A percentile compares a stretch with the other conserved stretches of the same genome.
Evolutionary conservation across 1,140 invertebrate genomes (phyloP).

Genomic region (Araneus ventricosus): DNA sequence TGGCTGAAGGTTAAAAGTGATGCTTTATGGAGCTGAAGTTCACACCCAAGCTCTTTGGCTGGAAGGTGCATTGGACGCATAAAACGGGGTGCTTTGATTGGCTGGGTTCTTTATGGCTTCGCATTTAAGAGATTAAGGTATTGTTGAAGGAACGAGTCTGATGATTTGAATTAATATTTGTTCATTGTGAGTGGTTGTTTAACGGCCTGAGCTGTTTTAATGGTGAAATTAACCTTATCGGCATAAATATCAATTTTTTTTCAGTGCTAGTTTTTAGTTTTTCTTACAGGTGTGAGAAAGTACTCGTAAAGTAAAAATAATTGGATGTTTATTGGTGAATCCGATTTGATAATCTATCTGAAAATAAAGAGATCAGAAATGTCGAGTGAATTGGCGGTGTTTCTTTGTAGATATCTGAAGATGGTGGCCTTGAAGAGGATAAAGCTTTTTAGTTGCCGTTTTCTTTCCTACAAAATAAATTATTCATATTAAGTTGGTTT

Average conservation of each 20-base stretch:
- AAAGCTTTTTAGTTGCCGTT: neutral
- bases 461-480: neutral
- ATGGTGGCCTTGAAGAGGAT: neutral
- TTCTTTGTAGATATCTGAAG: conserved; percentile 2
- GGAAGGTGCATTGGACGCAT: conserved; percentile 58
- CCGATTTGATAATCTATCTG: neutral
- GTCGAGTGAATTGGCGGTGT: neutral
- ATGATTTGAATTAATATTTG: conserved; percentile 46
- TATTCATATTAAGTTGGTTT: too few species aligned
- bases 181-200: conserved; percentile 44
- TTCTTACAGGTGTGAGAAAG: conserved; percentile 42
- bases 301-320: conserved; percentile 18
- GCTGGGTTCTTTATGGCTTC: conserved; percentile 30
- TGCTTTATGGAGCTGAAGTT: conserved; percentile 50
- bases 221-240: conserved; percentile 26
- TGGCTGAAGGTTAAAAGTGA: conserved; percentile 57
- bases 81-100: conserved; percentile 37
- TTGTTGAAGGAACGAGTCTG: conserved; percentile 8
- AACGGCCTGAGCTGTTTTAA: neutral
- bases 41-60: conserved; percentile 39
- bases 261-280: neutral
- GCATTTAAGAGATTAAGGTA: conserved; percentile 8
- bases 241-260: neutral
- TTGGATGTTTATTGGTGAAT: conserved; percentile 41
- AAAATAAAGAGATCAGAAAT: conserved; percentile 23